Conservation (phyloP, 2,113 vertebrate genomes). For the Peromyscus polionotus region DNA sequence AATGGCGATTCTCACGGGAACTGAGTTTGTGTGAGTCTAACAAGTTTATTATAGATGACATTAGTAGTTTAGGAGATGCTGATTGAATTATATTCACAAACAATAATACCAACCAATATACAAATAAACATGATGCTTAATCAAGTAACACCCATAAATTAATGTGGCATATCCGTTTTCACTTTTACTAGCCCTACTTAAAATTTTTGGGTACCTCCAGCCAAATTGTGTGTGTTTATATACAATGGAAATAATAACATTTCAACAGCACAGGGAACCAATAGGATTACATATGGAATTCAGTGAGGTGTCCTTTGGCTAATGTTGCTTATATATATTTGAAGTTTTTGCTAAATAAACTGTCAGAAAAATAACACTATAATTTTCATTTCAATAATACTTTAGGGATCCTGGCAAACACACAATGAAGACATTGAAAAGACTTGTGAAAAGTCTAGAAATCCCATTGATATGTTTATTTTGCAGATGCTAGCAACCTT, state of each 20-base stretch:
- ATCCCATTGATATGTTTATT: neutral
- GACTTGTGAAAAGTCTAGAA: neutral
- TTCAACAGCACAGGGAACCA: neutral
- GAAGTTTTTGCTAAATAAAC: neutral
- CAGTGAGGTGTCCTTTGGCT: neutral
- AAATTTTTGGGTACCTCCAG: neutral
- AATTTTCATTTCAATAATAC: slow-evolving; percentile 6
- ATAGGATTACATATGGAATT: neutral
- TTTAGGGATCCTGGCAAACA: neutral
- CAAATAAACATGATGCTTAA: neutral
- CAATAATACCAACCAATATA: neutral
- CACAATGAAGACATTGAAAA: neutral
- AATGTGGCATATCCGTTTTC: neutral
- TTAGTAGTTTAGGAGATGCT: neutral
- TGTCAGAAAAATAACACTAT: neutral
- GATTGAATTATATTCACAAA: neutral
- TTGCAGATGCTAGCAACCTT: neutral
- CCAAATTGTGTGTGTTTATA: neutral
- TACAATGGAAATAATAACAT: neutral
- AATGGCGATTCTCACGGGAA: neutral
- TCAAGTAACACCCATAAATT: neutral
- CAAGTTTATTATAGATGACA: neutral
- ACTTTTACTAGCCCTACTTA: neutral
- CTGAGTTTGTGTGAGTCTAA: neutral
- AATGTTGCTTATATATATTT: neutral